Conservation (phyloP, 2,113 vertebrate genomes). For the Pygoscelis adeliae region DNA sequence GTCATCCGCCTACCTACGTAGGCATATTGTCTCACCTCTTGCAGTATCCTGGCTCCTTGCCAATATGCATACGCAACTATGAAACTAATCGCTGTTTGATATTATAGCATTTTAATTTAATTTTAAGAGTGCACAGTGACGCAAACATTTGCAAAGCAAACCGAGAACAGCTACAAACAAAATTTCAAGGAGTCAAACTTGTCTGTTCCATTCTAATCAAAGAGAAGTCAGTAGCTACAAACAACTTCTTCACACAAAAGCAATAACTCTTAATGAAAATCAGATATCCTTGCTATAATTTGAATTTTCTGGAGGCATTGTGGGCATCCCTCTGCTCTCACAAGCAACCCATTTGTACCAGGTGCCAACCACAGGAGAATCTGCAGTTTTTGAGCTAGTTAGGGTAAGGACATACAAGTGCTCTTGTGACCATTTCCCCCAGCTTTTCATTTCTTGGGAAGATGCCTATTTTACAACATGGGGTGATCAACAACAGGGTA, state of each 20-base stretch:
- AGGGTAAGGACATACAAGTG: not conserved
- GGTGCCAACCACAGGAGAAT: not conserved
- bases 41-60: not conserved
- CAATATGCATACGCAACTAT: accelerated
- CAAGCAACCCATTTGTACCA: not conserved
- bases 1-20: not conserved
- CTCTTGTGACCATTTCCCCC: not conserved
- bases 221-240: not conserved
- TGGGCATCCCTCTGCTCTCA: not conserved
- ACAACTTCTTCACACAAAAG: not conserved
- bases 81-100: not conserved
- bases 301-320: not conserved
- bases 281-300: not conserved
- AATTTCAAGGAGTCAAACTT: not conserved
- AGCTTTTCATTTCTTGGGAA: not conserved
- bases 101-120: not conserved
- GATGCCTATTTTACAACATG: not conserved
- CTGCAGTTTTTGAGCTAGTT: not conserved
- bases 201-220: not conserved
- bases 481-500: not conserved
- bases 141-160: not conserved
- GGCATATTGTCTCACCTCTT: not conserved
- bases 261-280: not conserved
- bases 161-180: not conserved
- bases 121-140: not conserved